phyloP scores from a whole-genome alignment of 2,797 vertebrate genomes.

The Ataeniobius toweri region DNA sequence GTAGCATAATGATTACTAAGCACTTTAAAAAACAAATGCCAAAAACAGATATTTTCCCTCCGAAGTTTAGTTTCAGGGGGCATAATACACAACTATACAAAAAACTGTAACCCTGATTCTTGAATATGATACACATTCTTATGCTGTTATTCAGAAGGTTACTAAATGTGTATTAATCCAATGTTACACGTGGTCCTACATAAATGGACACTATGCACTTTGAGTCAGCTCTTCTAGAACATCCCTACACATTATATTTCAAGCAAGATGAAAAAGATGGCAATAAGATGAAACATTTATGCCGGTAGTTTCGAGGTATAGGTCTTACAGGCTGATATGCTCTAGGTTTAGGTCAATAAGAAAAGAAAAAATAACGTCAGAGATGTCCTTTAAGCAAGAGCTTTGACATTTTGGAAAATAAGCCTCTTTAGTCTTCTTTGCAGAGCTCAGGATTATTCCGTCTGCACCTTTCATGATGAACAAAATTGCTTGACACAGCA shows the following conservation, averaged over 20 bases:
- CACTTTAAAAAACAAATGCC: neutral
- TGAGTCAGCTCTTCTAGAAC: neutral
- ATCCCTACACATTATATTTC: neutral
- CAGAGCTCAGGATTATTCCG: neutral
- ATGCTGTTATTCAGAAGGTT: neutral
- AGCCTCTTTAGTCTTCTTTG: neutral
- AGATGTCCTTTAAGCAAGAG: neutral
- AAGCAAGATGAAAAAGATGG: neutral
- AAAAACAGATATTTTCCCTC: neutral
- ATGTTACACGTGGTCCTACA: neutral
- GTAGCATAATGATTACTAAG: neutral
- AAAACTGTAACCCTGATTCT: neutral
- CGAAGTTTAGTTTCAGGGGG: neutral
- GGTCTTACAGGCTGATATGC: neutral
- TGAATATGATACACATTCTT: neutral
- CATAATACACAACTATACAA: neutral
- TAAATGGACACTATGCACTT: neutral
- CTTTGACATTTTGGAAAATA: slow-evolving; percentile 4
- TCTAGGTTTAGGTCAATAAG: neutral
- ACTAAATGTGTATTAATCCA: neutral
- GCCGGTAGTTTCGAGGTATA: slow-evolving; percentile 1
- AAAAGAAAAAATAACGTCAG: neutral
- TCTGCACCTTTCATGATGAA: neutral
- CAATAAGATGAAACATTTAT: slow-evolving; percentile 4
- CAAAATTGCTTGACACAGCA: neutral